Conservation (phyloP, 2,888 invertebrate species). For the Pseudoips prasinana region DNA sequence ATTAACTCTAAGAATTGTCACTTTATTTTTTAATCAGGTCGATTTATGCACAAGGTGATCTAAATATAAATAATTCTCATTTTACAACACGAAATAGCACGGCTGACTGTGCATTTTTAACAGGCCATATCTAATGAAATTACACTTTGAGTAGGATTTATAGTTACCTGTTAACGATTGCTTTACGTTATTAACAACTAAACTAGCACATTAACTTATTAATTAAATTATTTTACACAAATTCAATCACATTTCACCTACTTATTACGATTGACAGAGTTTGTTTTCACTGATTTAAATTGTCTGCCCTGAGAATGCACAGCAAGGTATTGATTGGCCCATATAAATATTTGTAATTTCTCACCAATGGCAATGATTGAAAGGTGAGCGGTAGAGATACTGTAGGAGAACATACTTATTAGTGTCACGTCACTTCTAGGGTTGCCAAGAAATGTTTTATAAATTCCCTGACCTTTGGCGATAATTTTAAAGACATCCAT, state of each 20-base stretch:
- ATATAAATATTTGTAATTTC: background rate
- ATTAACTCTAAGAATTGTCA: no score
- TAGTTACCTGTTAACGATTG: conserved; percentile 29
- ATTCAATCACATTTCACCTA: conserved; percentile 33
- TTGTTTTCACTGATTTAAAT: conserved; percentile 16
- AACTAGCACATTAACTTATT: conserved; percentile 45
- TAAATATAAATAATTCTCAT: conserved; percentile 36
- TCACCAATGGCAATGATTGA: conserved; percentile 20
- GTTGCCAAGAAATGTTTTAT: no score
- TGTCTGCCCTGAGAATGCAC: no score
- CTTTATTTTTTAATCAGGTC: no score
- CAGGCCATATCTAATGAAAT: background rate
- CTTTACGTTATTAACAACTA: conserved; percentile 27
- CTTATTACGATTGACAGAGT: conserved; percentile 25
- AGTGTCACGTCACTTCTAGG: conserved; percentile 44
- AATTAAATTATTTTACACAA: conserved; percentile 38
- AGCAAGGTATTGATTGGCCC: background rate
- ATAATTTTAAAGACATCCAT: no score
- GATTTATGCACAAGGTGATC: conserved; percentile 38
- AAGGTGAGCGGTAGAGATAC: background rate
- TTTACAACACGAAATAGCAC: conserved; percentile 18
- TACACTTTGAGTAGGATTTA: conserved; percentile 3
- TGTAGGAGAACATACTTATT: conserved; percentile 26
- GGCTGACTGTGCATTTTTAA: conserved; percentile 38
- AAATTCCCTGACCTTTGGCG: no score